Conservation (phyloP, 1,140 invertebrate genomes). For the Eciton burchellii region DNA sequence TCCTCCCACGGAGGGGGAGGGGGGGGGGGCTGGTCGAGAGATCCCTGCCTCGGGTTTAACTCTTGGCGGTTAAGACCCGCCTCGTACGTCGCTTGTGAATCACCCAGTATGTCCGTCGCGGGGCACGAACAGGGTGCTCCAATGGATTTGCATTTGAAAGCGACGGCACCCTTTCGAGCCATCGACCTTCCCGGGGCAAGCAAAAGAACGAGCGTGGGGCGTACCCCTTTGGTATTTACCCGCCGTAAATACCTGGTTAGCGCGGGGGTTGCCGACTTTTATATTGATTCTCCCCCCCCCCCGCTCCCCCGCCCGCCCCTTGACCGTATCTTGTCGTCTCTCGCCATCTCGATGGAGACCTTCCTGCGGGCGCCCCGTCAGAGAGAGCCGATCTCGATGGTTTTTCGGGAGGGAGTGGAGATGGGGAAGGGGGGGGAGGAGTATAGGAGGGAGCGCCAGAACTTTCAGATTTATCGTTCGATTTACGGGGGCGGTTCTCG, state of each 20-base stretch:
- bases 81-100: constrained; percentile 12
- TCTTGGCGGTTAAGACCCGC: too few relatives aligned
- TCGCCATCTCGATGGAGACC: constrained; percentile 40
- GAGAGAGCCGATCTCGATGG: constrained; percentile 56
- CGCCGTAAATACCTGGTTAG: constrained; percentile 74
- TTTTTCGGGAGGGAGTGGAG: constrained; percentile 50
- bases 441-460: constrained; percentile 57
- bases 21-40: too few relatives aligned
- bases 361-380: constrained; percentile 19
- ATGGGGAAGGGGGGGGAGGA: neutral
- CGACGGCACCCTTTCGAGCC: constrained; percentile 39
- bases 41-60: neutral
- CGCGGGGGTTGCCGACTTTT: constrained; percentile 69
- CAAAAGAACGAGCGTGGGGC: constrained; percentile 66
- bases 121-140: constrained; percentile 26
- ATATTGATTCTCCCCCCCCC: constrained; percentile 67
- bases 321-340: constrained; percentile 56
- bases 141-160: constrained; percentile 75
- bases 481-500: constrained; percentile 66
- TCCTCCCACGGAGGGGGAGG: neutral
- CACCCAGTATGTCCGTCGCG: constrained; percentile 19
- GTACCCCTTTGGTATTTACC: constrained; percentile 68
- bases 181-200: constrained; percentile 23
- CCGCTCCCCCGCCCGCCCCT: too few relatives aligned
- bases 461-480: constrained; percentile 73